Percentiles rank a stretch among this genome's conserved stretches.
Conservation (phyloP, 2,888 invertebrate species). For the Troides helena region DNA sequence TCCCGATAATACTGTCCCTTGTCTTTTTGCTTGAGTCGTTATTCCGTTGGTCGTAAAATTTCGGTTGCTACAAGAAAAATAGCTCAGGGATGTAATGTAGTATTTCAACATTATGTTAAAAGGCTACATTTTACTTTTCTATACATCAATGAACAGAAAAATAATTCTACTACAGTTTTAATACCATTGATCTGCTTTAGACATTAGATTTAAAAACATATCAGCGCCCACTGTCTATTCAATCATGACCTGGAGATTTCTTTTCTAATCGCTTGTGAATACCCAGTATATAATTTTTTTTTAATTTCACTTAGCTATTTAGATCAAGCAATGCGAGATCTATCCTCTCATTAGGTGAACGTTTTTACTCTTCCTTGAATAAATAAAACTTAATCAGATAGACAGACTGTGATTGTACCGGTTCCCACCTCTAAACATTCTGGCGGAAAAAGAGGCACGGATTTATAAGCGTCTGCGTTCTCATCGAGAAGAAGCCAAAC, state of each 20-base stretch:
- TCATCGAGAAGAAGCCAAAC: no score
- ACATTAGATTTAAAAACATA: neutral
- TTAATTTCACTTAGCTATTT: no score
- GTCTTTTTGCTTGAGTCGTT: slow-evolving; percentile 20
- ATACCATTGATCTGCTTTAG: neutral
- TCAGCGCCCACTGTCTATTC: neutral
- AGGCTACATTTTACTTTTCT: neutral
- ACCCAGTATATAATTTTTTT: no score
- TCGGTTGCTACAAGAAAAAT: slow-evolving; percentile 12
- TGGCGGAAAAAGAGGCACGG: no score
- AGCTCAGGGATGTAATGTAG: neutral
- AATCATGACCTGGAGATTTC: neutral
- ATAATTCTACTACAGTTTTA: neutral
- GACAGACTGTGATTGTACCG: no score
- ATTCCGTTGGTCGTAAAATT: slow-evolving; percentile 18
- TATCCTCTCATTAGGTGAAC: no score
- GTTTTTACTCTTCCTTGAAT: no score
- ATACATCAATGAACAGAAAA: neutral
- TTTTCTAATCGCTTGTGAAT: no score
- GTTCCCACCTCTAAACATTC: no score
- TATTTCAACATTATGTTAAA: neutral
- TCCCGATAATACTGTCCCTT: slow-evolving; percentile 25
- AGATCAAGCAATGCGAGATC: no score
- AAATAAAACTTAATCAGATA: no score
- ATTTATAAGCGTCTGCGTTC: no score